Percentiles rank a stretch among this genome's conserved stretches.
Evolutionary conservation across 2,113 vertebrate species (phyloP).

Genomic region (Psilopsiagon aurifrons): DNA sequence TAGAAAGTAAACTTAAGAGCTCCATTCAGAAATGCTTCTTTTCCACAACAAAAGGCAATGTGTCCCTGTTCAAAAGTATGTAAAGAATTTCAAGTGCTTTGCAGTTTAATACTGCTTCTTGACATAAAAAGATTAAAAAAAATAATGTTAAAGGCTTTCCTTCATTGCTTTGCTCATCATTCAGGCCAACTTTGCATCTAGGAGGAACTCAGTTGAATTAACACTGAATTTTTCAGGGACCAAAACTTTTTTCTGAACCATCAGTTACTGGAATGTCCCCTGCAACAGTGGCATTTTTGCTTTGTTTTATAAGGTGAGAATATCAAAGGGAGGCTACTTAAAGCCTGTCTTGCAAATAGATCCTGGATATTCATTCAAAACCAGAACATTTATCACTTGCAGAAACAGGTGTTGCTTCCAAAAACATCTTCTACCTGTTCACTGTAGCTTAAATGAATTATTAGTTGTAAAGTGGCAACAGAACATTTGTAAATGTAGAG

Average conservation of each 20-base stretch:
- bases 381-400: not conserved
- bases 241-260: not conserved
- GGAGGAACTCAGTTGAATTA: not conserved
- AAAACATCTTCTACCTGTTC: not conserved
- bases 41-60: not conserved
- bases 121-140: not conserved
- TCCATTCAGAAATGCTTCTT: not conserved
- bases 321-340: not conserved
- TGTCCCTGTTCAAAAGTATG: not conserved
- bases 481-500: not conserved
- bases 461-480: not conserved
- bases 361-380: not conserved
- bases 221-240: not conserved
- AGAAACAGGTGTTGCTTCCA: not conserved
- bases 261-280: not conserved
- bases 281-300: not conserved
- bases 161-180: not conserved
- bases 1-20: not conserved
- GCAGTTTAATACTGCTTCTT: not conserved
- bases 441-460: not conserved
- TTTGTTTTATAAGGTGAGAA: not conserved
- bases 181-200: not conserved
- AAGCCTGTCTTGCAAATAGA: not conserved
- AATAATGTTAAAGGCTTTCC: not conserved
- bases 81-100: not conserved